Percentiles rank a stretch among this genome's conserved stretches.
Evolutionary conservation across 2,113 vertebrate species (phyloP).

Genomic region (Gnathonemus longibarbis): DNA sequence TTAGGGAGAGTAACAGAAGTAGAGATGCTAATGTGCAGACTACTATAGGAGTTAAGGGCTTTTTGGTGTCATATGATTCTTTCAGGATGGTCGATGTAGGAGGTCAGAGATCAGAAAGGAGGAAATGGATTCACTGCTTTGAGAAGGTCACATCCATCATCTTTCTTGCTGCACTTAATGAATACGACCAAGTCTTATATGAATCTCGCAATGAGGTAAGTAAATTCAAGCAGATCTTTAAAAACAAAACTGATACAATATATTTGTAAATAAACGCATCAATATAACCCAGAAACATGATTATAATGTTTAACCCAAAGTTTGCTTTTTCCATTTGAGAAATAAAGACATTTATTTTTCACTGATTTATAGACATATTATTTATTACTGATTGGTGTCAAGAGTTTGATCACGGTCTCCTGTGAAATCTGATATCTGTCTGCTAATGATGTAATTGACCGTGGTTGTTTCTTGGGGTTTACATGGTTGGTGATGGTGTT

Average conservation of each 20-base stretch:
- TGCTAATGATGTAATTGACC: not conserved
- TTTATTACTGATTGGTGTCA: not conserved
- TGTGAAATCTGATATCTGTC: not conserved
- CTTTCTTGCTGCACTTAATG: slow-evolving; percentile 77
- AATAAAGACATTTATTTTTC: not conserved
- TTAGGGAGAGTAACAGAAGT: not conserved
- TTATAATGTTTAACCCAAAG: not conserved
- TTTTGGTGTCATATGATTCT: slow-evolving; percentile 14
- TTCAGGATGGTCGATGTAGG: slow-evolving; percentile 85
- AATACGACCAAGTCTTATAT: slow-evolving; percentile 79
- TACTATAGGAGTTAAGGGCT: not conserved
- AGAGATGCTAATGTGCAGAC: not conserved
- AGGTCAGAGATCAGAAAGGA: slow-evolving; percentile 79
- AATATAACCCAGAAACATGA: not conserved
- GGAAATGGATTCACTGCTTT: slow-evolving; percentile 87
- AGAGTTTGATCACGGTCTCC: not conserved
- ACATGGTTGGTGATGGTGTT: not conserved
- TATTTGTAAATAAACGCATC: not conserved
- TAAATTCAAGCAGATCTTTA: not conserved
- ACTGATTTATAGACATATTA: not conserved
- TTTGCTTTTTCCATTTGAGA: not conserved
- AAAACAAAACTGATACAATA: not conserved
- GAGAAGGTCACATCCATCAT: slow-evolving; percentile 80
- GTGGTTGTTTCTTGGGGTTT: not conserved
- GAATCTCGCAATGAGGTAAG: slow-evolving; percentile 70